phyloP scores from a whole-genome alignment of 35 echinoderm and acorn worm genomes.

The Apostichopus californicus region DNA sequence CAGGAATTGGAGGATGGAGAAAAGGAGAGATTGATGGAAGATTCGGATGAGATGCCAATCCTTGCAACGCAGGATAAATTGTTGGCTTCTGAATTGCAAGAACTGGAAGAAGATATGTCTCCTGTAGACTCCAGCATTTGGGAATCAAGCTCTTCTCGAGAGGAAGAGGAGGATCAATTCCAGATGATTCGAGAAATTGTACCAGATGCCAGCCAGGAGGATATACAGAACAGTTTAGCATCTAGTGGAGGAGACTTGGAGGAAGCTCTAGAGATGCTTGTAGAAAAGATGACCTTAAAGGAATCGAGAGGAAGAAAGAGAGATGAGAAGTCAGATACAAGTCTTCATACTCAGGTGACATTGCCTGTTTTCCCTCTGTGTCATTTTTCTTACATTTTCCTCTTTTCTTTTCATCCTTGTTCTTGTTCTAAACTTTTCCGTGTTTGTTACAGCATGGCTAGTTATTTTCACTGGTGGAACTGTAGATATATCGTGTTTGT shows the following conservation, averaged over 20 bases:
- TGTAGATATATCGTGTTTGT: no score
- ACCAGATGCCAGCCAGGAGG: not conserved
- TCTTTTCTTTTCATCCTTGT: no score
- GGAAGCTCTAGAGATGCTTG: constrained; percentile 23
- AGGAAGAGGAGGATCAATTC: not conserved
- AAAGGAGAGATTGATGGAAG: not conserved
- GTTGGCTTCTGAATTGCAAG: not conserved
- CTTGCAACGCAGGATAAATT: not conserved
- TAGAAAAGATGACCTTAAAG: constrained; percentile 1
- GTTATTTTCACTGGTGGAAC: no score
- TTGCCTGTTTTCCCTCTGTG: not conserved
- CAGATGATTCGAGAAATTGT: not conserved
- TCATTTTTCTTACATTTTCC: not conserved
- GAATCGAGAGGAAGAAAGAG: not conserved
- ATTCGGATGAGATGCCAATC: not conserved
- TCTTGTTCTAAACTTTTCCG: no score
- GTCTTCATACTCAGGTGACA: not conserved
- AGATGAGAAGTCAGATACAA: not conserved
- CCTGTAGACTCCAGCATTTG: not conserved
- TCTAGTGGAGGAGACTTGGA: constrained; percentile 9
- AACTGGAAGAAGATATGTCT: not conserved
- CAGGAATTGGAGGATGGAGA: not conserved
- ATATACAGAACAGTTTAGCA: not conserved
- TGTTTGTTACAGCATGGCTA: no score
- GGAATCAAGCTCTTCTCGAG: not conserved